phyloP scores from a whole-genome alignment of 2,797 vertebrate species.

The Streptopelia turtur region DNA sequence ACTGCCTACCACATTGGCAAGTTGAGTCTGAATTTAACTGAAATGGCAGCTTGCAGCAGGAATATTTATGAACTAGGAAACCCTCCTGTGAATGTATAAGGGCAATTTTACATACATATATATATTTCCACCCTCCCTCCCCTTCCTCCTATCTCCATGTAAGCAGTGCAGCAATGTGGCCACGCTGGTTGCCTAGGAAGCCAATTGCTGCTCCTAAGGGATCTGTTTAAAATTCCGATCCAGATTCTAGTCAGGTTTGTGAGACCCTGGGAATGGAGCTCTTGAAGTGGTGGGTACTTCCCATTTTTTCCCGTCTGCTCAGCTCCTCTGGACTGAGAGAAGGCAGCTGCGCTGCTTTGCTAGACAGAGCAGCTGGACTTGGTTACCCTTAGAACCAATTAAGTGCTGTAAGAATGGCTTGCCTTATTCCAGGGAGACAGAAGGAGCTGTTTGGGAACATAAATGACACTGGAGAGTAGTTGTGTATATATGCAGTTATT shows the following conservation, averaged over 20 bases:
- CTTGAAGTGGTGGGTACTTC: conserved; percentile 3
- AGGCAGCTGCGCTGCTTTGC: conserved; percentile 53
- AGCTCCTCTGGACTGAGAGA: conserved; percentile 11
- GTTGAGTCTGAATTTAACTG: not conserved
- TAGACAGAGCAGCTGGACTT: conserved; percentile 57
- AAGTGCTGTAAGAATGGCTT: conserved; percentile 32
- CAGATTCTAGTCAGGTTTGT: conserved; percentile 51
- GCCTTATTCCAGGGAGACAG: not conserved
- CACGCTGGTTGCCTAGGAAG: conserved; percentile 69
- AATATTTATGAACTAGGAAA: conserved; percentile 59
- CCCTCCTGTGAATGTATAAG: not conserved
- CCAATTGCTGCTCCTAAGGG: conserved; percentile 54
- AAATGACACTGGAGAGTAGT: conserved; percentile 2
- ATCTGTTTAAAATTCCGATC: conserved; percentile 58
- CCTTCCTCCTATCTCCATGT: conserved; percentile 17
- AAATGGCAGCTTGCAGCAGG: conserved; percentile 42
- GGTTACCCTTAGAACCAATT: conserved; percentile 45
- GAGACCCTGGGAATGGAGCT: conserved; percentile 50
- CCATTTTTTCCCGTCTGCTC: not conserved
- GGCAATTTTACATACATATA: not conserved
- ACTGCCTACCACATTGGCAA: conserved; percentile 22
- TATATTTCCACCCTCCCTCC: not conserved
- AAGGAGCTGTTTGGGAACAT: conserved; percentile 11
- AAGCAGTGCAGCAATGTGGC: not conserved
- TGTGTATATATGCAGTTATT: conserved; percentile 1